phyloP scores from a whole-genome alignment of 2,888 invertebrate genomes.

The Luperina nickerlii region DNA sequence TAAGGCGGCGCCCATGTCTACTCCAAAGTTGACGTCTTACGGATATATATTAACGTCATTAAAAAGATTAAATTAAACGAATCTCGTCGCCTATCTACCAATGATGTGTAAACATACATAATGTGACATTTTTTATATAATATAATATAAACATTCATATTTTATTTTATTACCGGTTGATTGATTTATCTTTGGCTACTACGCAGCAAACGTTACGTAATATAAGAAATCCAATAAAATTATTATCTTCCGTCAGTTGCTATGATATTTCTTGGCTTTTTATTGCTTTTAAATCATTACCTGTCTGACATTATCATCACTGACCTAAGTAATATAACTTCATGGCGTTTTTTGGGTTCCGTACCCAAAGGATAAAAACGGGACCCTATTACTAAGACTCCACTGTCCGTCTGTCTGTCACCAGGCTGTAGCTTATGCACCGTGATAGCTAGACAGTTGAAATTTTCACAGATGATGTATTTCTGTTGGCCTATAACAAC shows the following conservation, averaged over 20 bases:
- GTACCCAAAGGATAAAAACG: too few relatives aligned
- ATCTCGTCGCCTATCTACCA: conserved; percentile 22
- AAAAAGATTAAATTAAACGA: conserved; percentile 34
- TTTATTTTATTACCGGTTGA: conserved; percentile 44
- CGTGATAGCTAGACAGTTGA: too few relatives aligned
- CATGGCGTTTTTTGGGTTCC: background rate
- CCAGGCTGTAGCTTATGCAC: too few relatives aligned
- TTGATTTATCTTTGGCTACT: conserved; percentile 38
- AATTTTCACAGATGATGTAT: too few relatives aligned
- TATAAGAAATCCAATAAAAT: conserved; percentile 25
- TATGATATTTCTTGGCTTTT: background rate
- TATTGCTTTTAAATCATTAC: background rate
- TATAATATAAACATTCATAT: conserved; percentile 32
- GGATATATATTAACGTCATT: background rate
- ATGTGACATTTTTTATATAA: conserved; percentile 48
- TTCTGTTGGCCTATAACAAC: too few relatives aligned
- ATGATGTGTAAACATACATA: conserved; percentile 41
- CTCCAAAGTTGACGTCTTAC: background rate
- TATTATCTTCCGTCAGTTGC: conserved; percentile 20
- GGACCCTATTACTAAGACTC: too few relatives aligned
- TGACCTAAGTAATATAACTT: conserved; percentile 16
- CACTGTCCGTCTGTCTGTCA: too few relatives aligned
- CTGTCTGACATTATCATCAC: background rate
- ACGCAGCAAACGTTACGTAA: conserved; percentile 24
- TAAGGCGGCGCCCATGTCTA: too few relatives aligned